phyloP scores from a whole-genome alignment of 2,797 vertebrate genomes.

The Adrianichthys oophorus region DNA sequence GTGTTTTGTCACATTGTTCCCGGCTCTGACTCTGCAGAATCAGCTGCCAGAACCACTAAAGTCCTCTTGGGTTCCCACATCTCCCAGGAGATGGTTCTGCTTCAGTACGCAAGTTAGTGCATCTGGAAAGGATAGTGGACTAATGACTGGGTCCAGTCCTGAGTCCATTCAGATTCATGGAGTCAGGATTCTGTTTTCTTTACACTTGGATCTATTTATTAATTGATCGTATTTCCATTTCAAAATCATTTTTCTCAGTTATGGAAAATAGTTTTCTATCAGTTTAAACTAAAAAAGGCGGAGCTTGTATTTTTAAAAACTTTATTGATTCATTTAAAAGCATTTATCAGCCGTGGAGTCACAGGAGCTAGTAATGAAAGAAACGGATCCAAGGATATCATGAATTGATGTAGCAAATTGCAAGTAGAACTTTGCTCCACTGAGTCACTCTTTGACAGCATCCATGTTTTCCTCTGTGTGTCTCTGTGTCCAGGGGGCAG shows the following conservation, averaged over 20 bases:
- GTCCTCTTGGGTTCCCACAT: conserved; percentile 79
- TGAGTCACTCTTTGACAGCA: no score
- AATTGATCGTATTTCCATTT: no score
- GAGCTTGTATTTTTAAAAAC: no score
- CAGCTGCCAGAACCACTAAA: conserved; percentile 52
- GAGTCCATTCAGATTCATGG: not conserved
- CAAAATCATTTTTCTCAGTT: no score
- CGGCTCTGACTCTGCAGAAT: not conserved
- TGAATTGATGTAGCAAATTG: no score
- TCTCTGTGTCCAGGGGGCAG: conserved; percentile 74
- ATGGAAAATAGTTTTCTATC: no score
- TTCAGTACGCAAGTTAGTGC: conserved; percentile 84
- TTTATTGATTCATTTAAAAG: no score
- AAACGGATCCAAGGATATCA: no score
- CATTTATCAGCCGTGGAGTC: no score
- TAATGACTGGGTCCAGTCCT: not conserved
- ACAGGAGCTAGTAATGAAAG: no score
- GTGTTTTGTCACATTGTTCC: conserved; percentile 74
- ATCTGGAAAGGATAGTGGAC: not conserved
- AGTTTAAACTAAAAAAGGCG: no score
- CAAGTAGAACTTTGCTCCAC: no score
- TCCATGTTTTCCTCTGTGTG: not conserved
- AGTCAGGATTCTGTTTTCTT: not conserved
- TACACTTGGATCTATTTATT: not conserved
- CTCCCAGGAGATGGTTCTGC: conserved; percentile 83